Base-by-base conservation (phyloP, 2,797 vertebrate species). In the Hyperoplus lanceolatus region DNA sequence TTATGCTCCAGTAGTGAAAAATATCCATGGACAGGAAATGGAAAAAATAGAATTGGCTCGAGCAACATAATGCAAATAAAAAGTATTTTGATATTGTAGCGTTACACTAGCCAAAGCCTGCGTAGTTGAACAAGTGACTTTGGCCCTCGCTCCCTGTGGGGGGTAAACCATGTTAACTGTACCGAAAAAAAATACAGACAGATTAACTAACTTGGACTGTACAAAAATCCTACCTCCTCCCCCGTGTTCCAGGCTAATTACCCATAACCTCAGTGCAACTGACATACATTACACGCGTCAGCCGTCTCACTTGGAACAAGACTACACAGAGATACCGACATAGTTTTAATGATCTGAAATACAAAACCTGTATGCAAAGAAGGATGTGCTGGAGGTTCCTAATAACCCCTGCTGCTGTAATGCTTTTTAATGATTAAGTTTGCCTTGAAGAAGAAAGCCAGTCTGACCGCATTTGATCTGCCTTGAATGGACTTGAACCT, bases 211-310 rank as follows among this genome's bases (percentile, higher is more conserved):
- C 21, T 76, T 58, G 42, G 56, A 75, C 8, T 45, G 59, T 59
- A 64, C 56, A 59, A 82, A 82, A 66, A 60, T 72, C 54, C 71
- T 69, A 58, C 70, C 78, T 73, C 62, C 74, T 29, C 83, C 64
- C 87, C 69, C 83, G 71, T 87, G 77, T 88, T 82, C 76, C 18
- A 36, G 48, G 42, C 42, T 80, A 84, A 89, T 90, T 85, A 82
- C 73, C 84, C 70, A 75, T 48, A 70, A 80, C 67, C 56, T 75
- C 49, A 9, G 36, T 50, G 55, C 69, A 83, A 69, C 65, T 71
- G 48, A 71, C 63, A 54, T 36, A 12, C 29, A 71, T 42, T 36
- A 12, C 29, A 71, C 42, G 18, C 36, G 3, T 58, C 16, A 36
- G 16, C 77, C 73, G 73, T 56, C 58, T 78, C 38, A n/a, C 49